phyloP scores from a whole-genome alignment of 2,888 invertebrate genomes.

The Yponomeuta plumbellus region DNA sequence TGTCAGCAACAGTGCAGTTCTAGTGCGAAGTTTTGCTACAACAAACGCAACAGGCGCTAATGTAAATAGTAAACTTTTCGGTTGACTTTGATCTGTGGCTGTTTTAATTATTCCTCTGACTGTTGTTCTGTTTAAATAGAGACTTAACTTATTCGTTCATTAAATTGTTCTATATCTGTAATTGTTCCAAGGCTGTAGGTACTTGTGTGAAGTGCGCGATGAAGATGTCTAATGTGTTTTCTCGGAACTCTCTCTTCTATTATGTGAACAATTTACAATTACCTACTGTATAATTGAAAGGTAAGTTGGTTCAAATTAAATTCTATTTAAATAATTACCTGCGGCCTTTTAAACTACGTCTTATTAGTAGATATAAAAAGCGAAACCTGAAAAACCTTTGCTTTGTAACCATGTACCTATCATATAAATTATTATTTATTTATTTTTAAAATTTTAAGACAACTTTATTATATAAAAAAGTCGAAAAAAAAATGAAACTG shows the following conservation, averaged over 20 bases:
- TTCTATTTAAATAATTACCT: too few species aligned
- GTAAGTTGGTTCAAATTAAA: too few species aligned
- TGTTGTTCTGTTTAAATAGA: not conserved
- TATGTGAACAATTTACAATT: too few species aligned
- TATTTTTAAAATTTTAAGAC: too few species aligned
- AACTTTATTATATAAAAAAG: too few species aligned
- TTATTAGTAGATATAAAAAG: too few species aligned
- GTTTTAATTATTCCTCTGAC: not conserved
- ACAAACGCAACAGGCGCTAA: constrained; percentile 59
- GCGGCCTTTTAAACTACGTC: too few species aligned
- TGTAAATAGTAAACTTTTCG: constrained; percentile 39
- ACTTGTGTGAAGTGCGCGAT: constrained; percentile 19
- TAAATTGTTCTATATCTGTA: constrained; percentile 34
- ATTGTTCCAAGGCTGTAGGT: constrained; percentile 16
- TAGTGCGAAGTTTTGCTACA: constrained; percentile 33
- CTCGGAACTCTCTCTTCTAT: not conserved
- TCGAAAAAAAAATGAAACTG: too few species aligned
- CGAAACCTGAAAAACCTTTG: too few species aligned
- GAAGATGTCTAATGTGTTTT: not conserved
- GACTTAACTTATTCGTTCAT: constrained; percentile 19
- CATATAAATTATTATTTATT: too few species aligned
- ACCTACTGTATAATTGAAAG: too few species aligned
- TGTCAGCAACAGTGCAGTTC: constrained; percentile 28
- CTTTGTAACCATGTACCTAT: too few species aligned
- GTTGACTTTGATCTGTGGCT: constrained; percentile 35